phyloP scores from a whole-genome alignment of 2,797 vertebrate genomes.

The Rhabdomys pumilio region DNA sequence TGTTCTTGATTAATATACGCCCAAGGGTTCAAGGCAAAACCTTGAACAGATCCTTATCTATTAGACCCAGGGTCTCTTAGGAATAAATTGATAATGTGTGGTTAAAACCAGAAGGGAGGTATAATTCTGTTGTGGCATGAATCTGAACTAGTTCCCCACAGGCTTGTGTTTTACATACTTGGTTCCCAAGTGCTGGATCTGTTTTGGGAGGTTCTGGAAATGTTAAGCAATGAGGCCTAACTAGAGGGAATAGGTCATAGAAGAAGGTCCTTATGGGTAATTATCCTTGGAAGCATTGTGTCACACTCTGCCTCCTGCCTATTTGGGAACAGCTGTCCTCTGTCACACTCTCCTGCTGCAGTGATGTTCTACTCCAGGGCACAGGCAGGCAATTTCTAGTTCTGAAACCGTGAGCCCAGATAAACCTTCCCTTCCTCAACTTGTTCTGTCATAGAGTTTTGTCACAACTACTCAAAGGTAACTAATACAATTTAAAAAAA shows the following conservation, averaged over 20 bases:
- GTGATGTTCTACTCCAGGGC: too few species aligned
- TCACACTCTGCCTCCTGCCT: not conserved
- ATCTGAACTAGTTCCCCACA: not conserved
- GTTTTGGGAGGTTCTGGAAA: not conserved
- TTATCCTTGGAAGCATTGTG: not conserved
- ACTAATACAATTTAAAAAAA: not conserved
- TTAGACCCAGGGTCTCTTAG: not conserved
- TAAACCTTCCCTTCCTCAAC: not conserved
- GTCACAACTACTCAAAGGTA: not conserved
- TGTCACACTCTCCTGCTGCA: not conserved
- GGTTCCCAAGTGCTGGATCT: not conserved
- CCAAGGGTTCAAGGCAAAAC: not conserved
- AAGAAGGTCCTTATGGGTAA: not conserved
- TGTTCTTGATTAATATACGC: not conserved
- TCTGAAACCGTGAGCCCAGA: not conserved
- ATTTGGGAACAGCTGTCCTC: not conserved
- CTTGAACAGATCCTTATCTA: not conserved
- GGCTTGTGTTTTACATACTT: not conserved
- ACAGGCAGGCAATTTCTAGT: not conserved
- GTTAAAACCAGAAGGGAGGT: not conserved
- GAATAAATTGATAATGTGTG: not conserved
- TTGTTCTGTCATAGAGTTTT: not conserved
- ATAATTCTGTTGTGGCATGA: not conserved
- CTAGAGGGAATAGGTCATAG: not conserved
- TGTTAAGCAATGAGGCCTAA: not conserved